These are phyloP conservation scores for Hyposoter didymator DNA, from an alignment of 2,888 invertebrate species.

Conservation along the genomic window DNA sequence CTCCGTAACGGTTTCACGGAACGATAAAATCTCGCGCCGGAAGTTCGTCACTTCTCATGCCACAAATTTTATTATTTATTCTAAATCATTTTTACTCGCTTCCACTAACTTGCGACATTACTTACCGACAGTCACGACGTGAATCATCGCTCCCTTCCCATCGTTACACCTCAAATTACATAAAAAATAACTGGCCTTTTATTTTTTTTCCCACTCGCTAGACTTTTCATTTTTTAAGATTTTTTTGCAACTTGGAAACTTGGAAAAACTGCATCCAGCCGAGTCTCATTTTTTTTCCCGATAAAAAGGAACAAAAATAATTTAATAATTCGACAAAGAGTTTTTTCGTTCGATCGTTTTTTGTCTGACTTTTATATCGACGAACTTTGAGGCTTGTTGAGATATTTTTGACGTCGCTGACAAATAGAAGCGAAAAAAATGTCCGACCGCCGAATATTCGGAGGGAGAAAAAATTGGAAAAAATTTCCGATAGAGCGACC, in stretches of 20 bases:
- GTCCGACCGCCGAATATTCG: constrained; percentile 13
- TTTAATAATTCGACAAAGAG: not conserved
- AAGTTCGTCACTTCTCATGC: constrained; percentile 24
- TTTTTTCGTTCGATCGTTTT: not conserved
- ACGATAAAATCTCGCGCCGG: constrained; percentile 55
- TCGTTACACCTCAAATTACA: not conserved
- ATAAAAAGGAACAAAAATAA: too few relatives aligned
- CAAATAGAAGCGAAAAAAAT: constrained; percentile 1
- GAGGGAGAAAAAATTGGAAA: constrained; percentile 31
- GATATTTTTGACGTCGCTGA: not conserved
- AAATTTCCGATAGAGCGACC: constrained; percentile 64
- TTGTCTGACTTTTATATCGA: not conserved
- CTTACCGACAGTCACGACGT: not conserved
- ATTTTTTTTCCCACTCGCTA: too few relatives aligned
- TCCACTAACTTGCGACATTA: not conserved
- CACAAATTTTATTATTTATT: not conserved
- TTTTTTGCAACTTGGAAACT: too few relatives aligned
- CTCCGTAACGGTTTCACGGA: constrained; percentile 45
- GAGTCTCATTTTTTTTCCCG: too few relatives aligned
- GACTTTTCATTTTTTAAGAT: too few relatives aligned
- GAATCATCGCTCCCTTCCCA: not conserved
- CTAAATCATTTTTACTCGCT: not conserved
- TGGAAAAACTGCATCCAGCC: too few relatives aligned
- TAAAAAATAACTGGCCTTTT: not conserved
- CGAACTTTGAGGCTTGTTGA: not conserved